Evolutionary conservation across 2,888 invertebrate species (phyloP).

Genomic region (Platycheirus albimanus): DNA sequence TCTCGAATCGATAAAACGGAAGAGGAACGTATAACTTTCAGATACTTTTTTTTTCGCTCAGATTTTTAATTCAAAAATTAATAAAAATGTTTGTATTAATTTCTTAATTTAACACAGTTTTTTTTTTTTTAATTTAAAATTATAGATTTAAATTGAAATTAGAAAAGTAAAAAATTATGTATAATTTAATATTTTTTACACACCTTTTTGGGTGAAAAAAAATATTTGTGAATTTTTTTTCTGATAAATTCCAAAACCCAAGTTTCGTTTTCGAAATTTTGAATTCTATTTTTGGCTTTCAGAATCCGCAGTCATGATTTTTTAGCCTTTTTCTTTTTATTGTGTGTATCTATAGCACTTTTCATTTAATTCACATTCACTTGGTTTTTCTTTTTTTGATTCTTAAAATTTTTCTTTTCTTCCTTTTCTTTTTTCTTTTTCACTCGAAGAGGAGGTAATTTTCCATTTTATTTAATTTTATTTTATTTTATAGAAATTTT

Average conservation of each 20-base stretch:
- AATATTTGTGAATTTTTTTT: conserved; percentile 16
- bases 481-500: conserved; percentile 50
- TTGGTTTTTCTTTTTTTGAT: conserved; percentile 38
- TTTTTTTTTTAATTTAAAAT: not conserved
- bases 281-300: conserved; percentile 43
- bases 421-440: conserved; percentile 7
- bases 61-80: conserved; percentile 28
- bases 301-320: conserved; percentile 71
- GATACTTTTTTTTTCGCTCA: conserved; percentile 44
- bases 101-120: not conserved
- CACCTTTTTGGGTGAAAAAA: conserved; percentile 34
- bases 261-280: conserved; percentile 29
- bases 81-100: not conserved
- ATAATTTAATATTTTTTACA: conserved; percentile 15
- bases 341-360: conserved; percentile 74
- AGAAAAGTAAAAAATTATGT: not conserved
- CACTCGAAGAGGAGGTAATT: conserved; percentile 12
- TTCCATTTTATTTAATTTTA: conserved; percentile 42
- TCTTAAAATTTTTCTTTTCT: conserved; percentile 19
- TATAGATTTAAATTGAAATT: not conserved
- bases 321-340: conserved; percentile 44
- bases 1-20: conserved; percentile 74
- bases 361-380: conserved; percentile 66
- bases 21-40: conserved; percentile 65
- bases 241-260: conserved; percentile 30